Base-by-base conservation (phyloP, 2,797 vertebrate species). In the Aselliscus stoliczkanus region DNA sequence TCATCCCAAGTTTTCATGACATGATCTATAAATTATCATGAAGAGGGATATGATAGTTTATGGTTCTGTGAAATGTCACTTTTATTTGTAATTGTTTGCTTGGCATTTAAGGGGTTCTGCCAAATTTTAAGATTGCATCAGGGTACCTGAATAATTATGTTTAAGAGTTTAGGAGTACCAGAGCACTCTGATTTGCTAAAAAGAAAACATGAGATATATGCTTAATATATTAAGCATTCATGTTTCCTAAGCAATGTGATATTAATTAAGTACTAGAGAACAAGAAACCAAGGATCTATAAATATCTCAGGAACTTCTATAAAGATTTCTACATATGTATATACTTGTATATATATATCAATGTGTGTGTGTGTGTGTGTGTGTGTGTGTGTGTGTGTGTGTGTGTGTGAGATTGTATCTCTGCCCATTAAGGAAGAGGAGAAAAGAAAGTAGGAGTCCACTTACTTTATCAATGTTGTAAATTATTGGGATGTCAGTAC, bases 1-100 rank as follows among this genome's bases (percentile, higher is more conserved):
- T 56, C 27, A 82, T 9, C 44, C 25, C 34, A 87, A 37, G 10
- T 77, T 79, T 83, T 77, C 25, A 62, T n/a, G 70, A 50, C 56
- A 72, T 77, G 20, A 72, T 90, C 42, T 72, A 44, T 58, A 82
- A 93, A 64, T 72, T 86, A 77, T 50, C n/a, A 62, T 23, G 25
- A 73, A 79, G 54, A 50, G 0, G 25, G 7, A 52, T 25, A 50
- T 54, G 3, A 50, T 70, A 90, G 54, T 89, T 93, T 93, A 81
- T 11, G 15, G 15, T 79, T 56, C 39, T 14, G 14, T 56, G 79
- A 79, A 83, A 15, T 70, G 34, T 79, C 27, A 42, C 6, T 82
- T 95, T 69, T 34, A 65, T 58, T 92, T 92, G 85, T 67, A 92
- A 85, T 85, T 77, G 4, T 82, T 86, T 90, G 5, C 18, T 75